Conservation (phyloP, 2,888 invertebrate genomes). For the Orchesella flavescens region DNA sequence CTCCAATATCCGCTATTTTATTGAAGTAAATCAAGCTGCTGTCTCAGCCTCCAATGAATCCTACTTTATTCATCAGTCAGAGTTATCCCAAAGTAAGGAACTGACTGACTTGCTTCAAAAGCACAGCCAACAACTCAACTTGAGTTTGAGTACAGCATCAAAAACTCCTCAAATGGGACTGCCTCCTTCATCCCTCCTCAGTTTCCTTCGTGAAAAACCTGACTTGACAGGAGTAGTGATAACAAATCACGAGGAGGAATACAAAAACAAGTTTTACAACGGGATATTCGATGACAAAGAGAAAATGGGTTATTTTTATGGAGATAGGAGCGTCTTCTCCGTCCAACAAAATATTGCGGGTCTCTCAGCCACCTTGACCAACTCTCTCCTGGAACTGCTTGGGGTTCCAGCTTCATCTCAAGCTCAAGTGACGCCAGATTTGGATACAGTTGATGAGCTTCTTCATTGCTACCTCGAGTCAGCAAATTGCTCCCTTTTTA, state of each 20-base stretch:
- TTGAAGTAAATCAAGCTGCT: conserved; percentile 70
- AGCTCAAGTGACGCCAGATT: conserved; percentile 11
- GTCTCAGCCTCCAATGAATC: neutral
- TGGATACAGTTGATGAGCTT: no score
- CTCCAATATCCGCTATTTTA: no score
- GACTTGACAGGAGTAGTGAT: conserved; percentile 22
- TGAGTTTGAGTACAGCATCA: no score
- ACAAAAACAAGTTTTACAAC: conserved; percentile 38
- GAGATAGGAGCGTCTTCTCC: conserved; percentile 73
- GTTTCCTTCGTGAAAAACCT: conserved; percentile 20
- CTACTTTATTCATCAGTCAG: conserved; percentile 57
- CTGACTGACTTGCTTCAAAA: no score
- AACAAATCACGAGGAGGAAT: conserved; percentile 13
- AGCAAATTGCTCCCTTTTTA: conserved; percentile 82
- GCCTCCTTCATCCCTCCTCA: conserved; percentile 68
- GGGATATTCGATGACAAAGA: conserved; percentile 27
- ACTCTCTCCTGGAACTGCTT: conserved; percentile 76
- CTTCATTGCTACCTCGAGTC: conserved; percentile 85
- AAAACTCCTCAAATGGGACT: no score
- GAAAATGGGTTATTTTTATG: conserved; percentile 14
- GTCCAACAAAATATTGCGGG: conserved; percentile 80
- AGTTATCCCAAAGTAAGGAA: no score
- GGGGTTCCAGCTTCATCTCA: neutral
- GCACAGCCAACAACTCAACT: no score
- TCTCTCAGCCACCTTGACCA: conserved; percentile 81